Base-by-base conservation (phyloP, 1,140 invertebrate genomes). In the Diorhabda carinulata region DNA sequence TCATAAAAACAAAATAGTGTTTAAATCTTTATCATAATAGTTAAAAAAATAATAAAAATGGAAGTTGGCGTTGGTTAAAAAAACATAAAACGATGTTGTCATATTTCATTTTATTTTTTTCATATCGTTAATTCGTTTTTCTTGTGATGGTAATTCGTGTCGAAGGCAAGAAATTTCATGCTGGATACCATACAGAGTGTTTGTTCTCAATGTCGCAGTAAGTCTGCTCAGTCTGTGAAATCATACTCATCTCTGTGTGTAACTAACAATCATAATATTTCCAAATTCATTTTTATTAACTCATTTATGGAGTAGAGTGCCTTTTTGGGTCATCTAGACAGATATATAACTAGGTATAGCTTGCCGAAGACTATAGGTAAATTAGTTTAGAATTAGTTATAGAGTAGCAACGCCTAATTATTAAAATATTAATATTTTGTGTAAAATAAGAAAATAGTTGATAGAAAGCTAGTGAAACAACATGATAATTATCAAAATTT, bases 131-230 rank as follows among this genome's bases (percentile, higher is more conserved):
- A 52, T 52, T 52, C 47, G 47, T 60, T 67, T 67, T 67, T 67
- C 65, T 67, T 67, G 65, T 67, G 41, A 67, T 67, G 65, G 65
- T 67, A 43, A 67, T 45, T 64, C 65, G 66, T 64, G 5, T 65
- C 67, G 44, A 79, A 81, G 79, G 78, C 78, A 64, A 78, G 78
- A 78, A 78, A 79, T 80, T 78, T 78, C 78, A 76, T 81, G 71
- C 72, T 80, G 77, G 72, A 77, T 68, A 75, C 78, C 72, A 71
- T 80, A 66, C 77, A 79, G 72, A 78, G 72, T 70, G 71, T 81
- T 63, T 80, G 76, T 72, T 79, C 78, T 9, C 78, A 77, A 70
- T 79, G 77, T 74, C 78, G 79, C 77, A 81, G 79, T 81, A 81
- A 81, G 79, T 81, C 67, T 70, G 67, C 73, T 64, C 57, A 67